A percentile compares a stretch with the other conserved stretches of the same genome.
Conservation (phyloP, 2,797 vertebrate genomes). For the Craterocephalus amniculus region DNA sequence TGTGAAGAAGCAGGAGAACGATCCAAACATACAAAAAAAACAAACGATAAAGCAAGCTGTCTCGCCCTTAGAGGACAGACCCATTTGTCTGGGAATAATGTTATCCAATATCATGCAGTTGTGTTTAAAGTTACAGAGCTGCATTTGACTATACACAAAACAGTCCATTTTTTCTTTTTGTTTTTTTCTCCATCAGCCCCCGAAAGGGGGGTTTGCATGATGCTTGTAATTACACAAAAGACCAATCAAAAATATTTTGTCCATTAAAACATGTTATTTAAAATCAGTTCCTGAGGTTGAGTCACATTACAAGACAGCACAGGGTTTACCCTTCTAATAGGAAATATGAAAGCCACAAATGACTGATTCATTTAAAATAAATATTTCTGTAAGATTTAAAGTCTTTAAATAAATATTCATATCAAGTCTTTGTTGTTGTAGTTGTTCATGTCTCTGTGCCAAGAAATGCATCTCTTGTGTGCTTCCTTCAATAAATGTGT, state of each 20-base stretch:
- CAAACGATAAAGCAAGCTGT: constrained; percentile 25
- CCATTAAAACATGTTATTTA: constrained; percentile 36
- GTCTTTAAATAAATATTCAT: constrained; percentile 78
- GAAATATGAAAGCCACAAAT: constrained; percentile 56
- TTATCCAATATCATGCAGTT: constrained; percentile 14
- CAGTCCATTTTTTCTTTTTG: constrained; percentile 12
- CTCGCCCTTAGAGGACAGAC: constrained; percentile 20
- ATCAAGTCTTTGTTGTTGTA: constrained; percentile 39
- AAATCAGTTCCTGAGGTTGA: constrained; percentile 17
- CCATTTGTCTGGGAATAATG: constrained; percentile 13
- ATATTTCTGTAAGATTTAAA: constrained; percentile 73
- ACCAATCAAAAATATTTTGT: constrained; percentile 28
- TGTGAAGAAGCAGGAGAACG: constrained; percentile 33
- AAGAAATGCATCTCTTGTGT: neutral
- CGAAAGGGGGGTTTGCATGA: constrained; percentile 55
- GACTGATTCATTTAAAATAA: constrained; percentile 59
- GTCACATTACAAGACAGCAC: constrained; percentile 54
- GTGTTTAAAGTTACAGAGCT: constrained; percentile 15
- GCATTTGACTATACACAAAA: constrained; percentile 16
- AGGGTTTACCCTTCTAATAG: constrained; percentile 65
- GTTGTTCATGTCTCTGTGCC: constrained; percentile 12
- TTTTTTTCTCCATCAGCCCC: constrained; percentile 6
- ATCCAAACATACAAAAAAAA: constrained; percentile 10
- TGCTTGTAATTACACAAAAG: constrained; percentile 42
- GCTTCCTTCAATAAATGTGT: neutral